Conservation (phyloP, 2,113 vertebrate species). For the Eretmodus cyanostictus region DNA sequence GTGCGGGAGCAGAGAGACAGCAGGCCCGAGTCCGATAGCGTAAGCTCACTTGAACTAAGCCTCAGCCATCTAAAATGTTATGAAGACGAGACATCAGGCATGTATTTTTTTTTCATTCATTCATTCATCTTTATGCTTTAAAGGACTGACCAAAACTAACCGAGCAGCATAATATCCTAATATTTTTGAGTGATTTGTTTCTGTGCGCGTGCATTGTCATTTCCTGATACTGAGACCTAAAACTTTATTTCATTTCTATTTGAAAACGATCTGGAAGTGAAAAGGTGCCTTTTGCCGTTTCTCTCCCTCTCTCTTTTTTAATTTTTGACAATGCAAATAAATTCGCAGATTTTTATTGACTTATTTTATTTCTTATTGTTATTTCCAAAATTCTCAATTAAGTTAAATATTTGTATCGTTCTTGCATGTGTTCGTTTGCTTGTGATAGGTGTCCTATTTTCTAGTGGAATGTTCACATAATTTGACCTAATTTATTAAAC, state of each 20-base stretch:
- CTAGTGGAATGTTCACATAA: background rate
- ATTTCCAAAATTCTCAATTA: background rate
- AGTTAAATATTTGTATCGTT: background rate
- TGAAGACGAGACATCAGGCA: background rate
- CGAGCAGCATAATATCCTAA: background rate
- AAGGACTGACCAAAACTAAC: background rate
- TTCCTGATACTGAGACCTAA: background rate
- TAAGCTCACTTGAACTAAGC: background rate
- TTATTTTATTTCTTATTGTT: background rate
- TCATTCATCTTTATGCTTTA: background rate
- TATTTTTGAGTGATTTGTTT: background rate
- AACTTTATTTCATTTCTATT: background rate
- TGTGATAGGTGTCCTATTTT: background rate
- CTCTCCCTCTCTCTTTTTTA: background rate
- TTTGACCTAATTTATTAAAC: background rate
- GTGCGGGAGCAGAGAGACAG: conserved; percentile 1
- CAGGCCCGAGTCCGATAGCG: conserved; percentile 5
- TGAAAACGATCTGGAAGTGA: background rate
- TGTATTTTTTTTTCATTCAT: background rate
- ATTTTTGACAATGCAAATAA: background rate
- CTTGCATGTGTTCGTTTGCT: background rate
- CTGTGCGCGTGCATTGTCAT: background rate
- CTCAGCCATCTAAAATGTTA: background rate
- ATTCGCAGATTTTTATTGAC: background rate
- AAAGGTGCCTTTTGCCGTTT: background rate